Percentiles rank a stretch among this genome's conserved stretches.
Conservation (phyloP, 2,113 vertebrate genomes). For the Prionailurus viverrinus region DNA sequence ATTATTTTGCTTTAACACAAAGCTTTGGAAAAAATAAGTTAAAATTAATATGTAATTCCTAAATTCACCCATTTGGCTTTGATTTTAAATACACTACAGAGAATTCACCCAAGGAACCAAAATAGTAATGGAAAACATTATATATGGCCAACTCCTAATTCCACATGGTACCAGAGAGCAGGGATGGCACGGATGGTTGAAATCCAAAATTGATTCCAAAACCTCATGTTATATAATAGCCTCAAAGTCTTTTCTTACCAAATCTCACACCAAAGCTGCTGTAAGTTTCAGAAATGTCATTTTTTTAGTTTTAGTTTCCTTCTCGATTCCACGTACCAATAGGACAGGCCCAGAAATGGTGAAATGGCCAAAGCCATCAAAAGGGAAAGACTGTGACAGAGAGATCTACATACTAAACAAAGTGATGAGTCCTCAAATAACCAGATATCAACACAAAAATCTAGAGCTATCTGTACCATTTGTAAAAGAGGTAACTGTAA, state of each 20-base stretch:
- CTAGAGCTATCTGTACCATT: background rate
- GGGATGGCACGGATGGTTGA: background rate
- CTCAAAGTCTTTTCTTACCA: conserved; percentile 38
- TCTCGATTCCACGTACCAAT: background rate
- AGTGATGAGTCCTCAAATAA: background rate
- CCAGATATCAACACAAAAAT: background rate
- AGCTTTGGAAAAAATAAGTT: conserved; percentile 1
- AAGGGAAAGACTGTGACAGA: background rate
- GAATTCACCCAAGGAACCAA: conserved; percentile 25
- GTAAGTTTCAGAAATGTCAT: background rate
- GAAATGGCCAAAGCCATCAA: background rate
- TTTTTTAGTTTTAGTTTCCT: conserved; percentile 50
- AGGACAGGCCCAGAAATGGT: background rate
- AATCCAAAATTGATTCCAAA: conserved; percentile 55
- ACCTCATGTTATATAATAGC: conserved; percentile 22
- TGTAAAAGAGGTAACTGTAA: background rate
- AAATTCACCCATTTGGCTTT: background rate
- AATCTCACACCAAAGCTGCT: conserved; percentile 30
- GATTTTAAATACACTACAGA: conserved; percentile 3
- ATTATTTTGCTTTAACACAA: background rate
- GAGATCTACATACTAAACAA: background rate
- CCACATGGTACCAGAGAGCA: background rate
- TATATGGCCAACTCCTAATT: background rate
- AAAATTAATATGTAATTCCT: background rate
- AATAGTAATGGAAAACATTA: conserved; percentile 30